phyloP scores from a whole-genome alignment of 2,888 invertebrate genomes.

The Aporophyla nigra region DNA sequence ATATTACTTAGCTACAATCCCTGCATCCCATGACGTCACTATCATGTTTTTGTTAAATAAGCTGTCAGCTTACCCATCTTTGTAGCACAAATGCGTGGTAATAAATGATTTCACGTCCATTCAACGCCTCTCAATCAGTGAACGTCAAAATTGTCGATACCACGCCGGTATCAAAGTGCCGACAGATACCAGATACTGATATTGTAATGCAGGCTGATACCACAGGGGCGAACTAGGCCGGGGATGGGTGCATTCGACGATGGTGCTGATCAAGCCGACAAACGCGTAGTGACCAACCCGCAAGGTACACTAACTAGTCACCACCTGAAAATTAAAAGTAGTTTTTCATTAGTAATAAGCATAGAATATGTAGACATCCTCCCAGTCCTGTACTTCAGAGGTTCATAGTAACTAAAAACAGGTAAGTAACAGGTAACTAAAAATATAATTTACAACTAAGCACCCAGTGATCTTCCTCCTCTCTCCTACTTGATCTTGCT shows the following conservation, averaged over 20 bases:
- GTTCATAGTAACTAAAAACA: not conserved
- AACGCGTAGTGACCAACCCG: no score
- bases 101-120: slow-evolving; percentile 67
- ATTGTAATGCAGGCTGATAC: slow-evolving; percentile 53
- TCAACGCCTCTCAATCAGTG: slow-evolving; percentile 66
- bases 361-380: not conserved
- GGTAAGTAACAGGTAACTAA: no score
- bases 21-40: slow-evolving; percentile 16
- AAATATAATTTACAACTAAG: no score
- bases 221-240: slow-evolving; percentile 45
- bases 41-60: slow-evolving; percentile 61
- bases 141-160: slow-evolving; percentile 65
- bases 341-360: not conserved
- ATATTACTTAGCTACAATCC: no score
- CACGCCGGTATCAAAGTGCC: slow-evolving; percentile 66
- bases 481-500: no score
- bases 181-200: slow-evolving; percentile 63
- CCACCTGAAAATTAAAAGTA: not conserved
- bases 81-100: slow-evolving; percentile 40
- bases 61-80: slow-evolving; percentile 60
- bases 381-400: not conserved
- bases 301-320: no score
- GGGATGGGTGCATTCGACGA: not conserved
- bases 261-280: not conserved
- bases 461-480: no score